Conservation (phyloP, 2,888 invertebrate species). For the Xestoiulus laeticollis region DNA sequence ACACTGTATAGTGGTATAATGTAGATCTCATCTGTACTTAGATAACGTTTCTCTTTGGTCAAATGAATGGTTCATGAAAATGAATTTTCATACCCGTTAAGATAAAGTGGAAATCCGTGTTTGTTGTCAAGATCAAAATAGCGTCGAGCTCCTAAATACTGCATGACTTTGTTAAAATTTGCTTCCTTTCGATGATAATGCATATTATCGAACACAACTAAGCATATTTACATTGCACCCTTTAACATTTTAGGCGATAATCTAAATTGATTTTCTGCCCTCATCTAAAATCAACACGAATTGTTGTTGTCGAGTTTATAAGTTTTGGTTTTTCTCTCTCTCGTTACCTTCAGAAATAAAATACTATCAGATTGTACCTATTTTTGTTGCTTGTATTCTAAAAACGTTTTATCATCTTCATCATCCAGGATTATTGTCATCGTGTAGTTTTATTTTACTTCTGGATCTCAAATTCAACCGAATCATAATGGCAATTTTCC, state of each 20-base stretch:
- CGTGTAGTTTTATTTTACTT: neutral
- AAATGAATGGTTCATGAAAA: neutral
- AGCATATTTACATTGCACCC: neutral
- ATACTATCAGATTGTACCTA: neutral
- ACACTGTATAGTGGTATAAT: no score
- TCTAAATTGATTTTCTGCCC: neutral
- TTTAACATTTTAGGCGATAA: neutral
- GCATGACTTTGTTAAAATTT: neutral
- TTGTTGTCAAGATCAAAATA: neutral
- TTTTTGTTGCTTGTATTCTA: neutral
- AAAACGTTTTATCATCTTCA: neutral
- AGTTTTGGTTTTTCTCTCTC: neutral
- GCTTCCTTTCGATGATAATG: neutral
- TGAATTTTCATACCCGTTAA: neutral
- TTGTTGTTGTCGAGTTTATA: neutral
- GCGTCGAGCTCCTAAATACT: neutral
- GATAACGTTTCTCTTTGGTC: neutral
- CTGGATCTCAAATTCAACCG: no score
- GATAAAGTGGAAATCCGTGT: constrained; percentile 4
- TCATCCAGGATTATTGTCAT: neutral
- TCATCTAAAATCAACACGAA: neutral
- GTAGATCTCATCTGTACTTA: neutral
- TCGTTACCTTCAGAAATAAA: neutral
- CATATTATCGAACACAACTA: neutral
- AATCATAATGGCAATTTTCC: neutral